phyloP scores from a whole-genome alignment of 1,140 invertebrate species.

The Drosophila quadrilineata region DNA sequence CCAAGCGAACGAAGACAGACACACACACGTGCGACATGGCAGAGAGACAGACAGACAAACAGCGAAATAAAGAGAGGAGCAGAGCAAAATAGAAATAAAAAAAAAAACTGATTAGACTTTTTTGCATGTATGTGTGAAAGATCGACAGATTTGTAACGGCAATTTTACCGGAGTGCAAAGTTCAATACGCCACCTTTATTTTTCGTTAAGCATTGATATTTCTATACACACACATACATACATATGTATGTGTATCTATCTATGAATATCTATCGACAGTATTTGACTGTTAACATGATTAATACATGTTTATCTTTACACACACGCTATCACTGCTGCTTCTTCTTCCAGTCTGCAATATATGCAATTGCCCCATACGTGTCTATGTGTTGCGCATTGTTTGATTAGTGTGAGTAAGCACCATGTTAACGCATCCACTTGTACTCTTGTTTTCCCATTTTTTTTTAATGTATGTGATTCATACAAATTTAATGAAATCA shows the following conservation, averaged over 20 bases:
- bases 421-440: too few species aligned
- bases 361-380: too few species aligned
- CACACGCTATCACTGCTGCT: not conserved
- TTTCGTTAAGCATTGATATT: not conserved
- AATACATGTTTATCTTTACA: not conserved
- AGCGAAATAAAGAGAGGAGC: not conserved
- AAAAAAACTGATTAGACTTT: constrained; percentile 10
- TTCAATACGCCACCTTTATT: constrained; percentile 12
- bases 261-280: not conserved
- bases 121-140: constrained; percentile 17
- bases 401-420: too few species aligned
- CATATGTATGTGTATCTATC: not conserved
- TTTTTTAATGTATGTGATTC: too few species aligned
- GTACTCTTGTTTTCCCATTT: too few species aligned
- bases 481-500: too few species aligned
- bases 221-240: not conserved
- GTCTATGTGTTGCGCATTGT: not conserved
- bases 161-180: constrained; percentile 23
- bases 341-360: not conserved
- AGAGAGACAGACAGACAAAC: not conserved
- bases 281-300: not conserved
- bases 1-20: constrained; percentile 18
- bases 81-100: not conserved
- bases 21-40: too few species aligned
- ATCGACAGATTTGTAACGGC: constrained; percentile 29